These are phyloP conservation scores for Myotis planiceps DNA, from an alignment of 2,797 vertebrate genomes.

Conservation along the genomic window DNA sequence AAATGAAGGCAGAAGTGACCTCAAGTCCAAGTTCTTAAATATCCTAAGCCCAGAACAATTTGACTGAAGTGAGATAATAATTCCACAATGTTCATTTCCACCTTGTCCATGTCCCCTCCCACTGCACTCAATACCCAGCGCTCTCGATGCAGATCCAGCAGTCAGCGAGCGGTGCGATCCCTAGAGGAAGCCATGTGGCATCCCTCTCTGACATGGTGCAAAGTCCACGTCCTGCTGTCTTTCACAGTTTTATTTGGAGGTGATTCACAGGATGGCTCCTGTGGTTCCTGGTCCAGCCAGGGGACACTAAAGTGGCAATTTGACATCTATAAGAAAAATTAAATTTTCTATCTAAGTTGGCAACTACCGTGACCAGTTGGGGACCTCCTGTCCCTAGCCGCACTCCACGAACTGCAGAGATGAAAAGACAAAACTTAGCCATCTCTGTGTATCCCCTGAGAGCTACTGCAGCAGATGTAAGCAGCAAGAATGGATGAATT, in stretches of 20 bases:
- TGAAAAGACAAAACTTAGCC: not conserved
- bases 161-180: not conserved
- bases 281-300: slow-evolving; percentile 7
- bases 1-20: not conserved
- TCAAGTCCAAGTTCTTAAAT: slow-evolving; percentile 34
- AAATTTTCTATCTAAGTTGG: slow-evolving; percentile 51
- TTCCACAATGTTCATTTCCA: slow-evolving; percentile 29
- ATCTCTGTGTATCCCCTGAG: not conserved
- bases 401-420: not conserved
- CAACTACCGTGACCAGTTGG: not conserved
- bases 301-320: slow-evolving; percentile 26
- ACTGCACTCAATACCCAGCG: not conserved
- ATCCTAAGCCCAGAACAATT: not conserved
- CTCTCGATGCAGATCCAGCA: not conserved
- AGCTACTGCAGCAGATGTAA: not conserved
- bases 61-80: slow-evolving; percentile 1
- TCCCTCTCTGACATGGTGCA: not conserved
- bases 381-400: not conserved
- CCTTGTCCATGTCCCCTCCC: not conserved
- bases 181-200: slow-evolving; percentile 12
- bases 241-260: slow-evolving; percentile 73
- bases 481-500: not conserved
- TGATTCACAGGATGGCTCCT: slow-evolving; percentile 64
- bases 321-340: slow-evolving; percentile 65
- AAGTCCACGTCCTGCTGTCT: slow-evolving; percentile 56